These are phyloP conservation scores for Brachynemurus nebulosus DNA, from an alignment of 2,888 invertebrate species.

Conservation along the genomic window DNA sequence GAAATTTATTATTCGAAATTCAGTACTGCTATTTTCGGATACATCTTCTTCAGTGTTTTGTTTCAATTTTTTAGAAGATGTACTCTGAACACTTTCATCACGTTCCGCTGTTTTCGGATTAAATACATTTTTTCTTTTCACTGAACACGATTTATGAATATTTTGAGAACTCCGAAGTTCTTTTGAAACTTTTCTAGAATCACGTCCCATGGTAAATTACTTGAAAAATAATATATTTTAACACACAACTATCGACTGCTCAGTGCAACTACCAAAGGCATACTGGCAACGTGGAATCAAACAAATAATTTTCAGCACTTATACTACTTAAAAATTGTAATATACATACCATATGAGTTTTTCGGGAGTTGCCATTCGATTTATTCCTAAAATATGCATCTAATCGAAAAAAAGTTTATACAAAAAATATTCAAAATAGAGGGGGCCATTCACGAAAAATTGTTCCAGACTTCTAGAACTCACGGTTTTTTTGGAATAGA, in stretches of 20 bases:
- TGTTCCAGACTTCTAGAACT: too few relatives aligned
- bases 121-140: slow-evolving; percentile 10
- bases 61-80: slow-evolving; percentile 10
- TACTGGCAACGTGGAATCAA: slow-evolving; percentile 1
- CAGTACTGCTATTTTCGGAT: slow-evolving; percentile 2
- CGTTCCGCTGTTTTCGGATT: slow-evolving; percentile 13
- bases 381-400: too few relatives aligned
- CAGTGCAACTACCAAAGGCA: not conserved
- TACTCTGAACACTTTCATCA: slow-evolving; percentile 9
- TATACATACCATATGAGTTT: too few relatives aligned
- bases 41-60: slow-evolving; percentile 3
- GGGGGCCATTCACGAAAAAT: too few relatives aligned
- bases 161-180: slow-evolving; percentile 3
- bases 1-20: slow-evolving; percentile 8
- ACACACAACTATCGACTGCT: slow-evolving; percentile 4
- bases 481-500: too few relatives aligned
- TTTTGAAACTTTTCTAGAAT: slow-evolving; percentile 4
- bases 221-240: slow-evolving; percentile 9
- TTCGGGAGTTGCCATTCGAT: too few relatives aligned
- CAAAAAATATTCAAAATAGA: too few relatives aligned
- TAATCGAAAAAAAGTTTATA: too few relatives aligned
- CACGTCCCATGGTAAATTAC: not conserved
- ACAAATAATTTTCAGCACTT: slow-evolving; percentile 1
- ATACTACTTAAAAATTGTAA: slow-evolving; percentile 1
- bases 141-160: slow-evolving; percentile 1